Evolutionary conservation across 1,140 invertebrate species (phyloP), one percentile per base, ranked within the genome.

Genomic region (Cotesia chilonis): DNA sequence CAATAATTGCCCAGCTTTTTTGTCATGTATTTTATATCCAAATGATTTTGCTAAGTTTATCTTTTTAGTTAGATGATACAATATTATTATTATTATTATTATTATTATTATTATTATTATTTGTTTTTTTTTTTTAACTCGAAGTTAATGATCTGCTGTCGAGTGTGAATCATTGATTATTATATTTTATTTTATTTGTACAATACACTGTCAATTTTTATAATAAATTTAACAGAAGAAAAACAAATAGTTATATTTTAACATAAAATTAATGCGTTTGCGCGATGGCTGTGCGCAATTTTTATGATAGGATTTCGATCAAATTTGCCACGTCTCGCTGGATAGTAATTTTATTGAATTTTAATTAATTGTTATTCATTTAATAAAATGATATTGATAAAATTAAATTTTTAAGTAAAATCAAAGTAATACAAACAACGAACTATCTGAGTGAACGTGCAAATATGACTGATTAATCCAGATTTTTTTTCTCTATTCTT

Each of bases 401-500:
- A 28, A 28, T 28, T 28, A 28, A 28, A 28, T 28, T 28, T 28
- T 28, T 28, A 28, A 28, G 28, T 28, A 28, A 63, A 72, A 72
- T 72, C 54, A 68, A 36, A 57, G 55, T 55, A 4, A 47, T 47
- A 9, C 6, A 47, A 36, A 68, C 66, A 68, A 68, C 66, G 66
- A 70, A 61, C 37, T 61, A 63, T 61, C 41, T 28, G 41, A 47
- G 60, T 71, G 57, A 54, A 41, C 51, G 47, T 28, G 28, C 60
- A 20, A 51, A 20, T 47, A 70, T 65, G 75, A 63, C 69, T 69
- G 60, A 73, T 67, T 75, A 54, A 55, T 55, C 54, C 54, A 17
- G 54, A 28, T 76, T 78, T 77, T 76, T 79, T 65, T 20, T 51
- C 76, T 55, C 61, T 77, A 75, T 69, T 74, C 77, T 67, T 71